These are phyloP conservation scores for Gymnodraco acuticeps DNA, from an alignment of 2,797 vertebrate genomes.

Conservation along the genomic window DNA sequence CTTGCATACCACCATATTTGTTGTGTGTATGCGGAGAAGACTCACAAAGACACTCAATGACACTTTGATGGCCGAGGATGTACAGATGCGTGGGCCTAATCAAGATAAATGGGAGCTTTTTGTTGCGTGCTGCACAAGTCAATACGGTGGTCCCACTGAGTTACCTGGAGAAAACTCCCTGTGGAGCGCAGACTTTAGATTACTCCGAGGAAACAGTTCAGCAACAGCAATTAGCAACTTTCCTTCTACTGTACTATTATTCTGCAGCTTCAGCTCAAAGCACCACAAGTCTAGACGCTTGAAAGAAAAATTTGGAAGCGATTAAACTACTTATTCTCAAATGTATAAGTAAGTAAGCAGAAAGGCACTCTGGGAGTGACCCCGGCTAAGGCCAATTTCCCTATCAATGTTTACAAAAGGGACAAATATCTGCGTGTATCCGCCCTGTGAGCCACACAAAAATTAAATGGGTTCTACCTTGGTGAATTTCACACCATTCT, in stretches of 20 bases:
- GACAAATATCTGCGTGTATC: too few species aligned
- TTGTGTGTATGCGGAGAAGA: constrained; percentile 10
- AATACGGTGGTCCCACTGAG: constrained; percentile 44
- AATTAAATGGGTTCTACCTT: too few species aligned
- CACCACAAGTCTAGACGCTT: not conserved
- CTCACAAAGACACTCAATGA: constrained; percentile 11
- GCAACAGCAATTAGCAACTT: constrained; percentile 40
- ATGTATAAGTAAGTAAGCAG: not conserved
- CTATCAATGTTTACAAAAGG: too few species aligned
- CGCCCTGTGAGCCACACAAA: too few species aligned
- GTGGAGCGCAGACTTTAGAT: constrained; percentile 47
- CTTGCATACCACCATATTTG: not conserved
- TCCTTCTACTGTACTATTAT: not conserved
- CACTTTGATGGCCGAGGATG: constrained; percentile 28
- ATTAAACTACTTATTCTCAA: not conserved
- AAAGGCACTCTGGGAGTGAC: too few species aligned
- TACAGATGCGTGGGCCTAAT: constrained; percentile 57
- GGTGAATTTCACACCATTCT: too few species aligned
- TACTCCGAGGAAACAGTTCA: constrained; percentile 37
- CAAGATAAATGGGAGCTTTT: constrained; percentile 60
- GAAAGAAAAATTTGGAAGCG: not conserved
- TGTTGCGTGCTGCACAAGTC: constrained; percentile 30
- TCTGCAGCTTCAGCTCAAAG: constrained; percentile 30
- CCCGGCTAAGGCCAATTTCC: too few species aligned
- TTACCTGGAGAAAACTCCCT: constrained; percentile 46